Percentiles rank a stretch among this genome's conserved stretches.
Evolutionary conservation across 2,797 vertebrate genomes (phyloP).

Genomic region (Sebastes flavidus): DNA sequence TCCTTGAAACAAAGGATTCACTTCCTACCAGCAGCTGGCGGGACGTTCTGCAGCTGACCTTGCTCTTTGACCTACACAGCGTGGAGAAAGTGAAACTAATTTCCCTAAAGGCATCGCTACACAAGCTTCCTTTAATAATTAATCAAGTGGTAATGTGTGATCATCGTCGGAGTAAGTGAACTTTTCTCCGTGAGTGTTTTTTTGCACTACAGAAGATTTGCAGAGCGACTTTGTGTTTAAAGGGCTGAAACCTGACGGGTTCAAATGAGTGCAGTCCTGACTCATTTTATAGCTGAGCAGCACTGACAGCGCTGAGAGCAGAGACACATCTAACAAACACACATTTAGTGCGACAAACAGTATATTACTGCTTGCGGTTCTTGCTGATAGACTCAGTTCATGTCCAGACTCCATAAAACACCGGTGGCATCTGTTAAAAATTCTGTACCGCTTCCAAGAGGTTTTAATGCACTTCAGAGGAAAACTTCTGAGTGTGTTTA

Average conservation of each 20-base stretch:
- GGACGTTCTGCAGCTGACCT: constrained; percentile 2
- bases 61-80: constrained; percentile 34
- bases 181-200: not conserved
- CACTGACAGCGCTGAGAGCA: constrained; percentile 13
- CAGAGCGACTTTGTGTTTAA: not conserved
- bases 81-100: constrained; percentile 25
- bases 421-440: constrained; percentile 33
- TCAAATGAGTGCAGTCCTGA: constrained; percentile 5
- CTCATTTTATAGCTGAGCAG: constrained; percentile 25
- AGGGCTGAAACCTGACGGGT: not conserved
- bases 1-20: constrained; percentile 46
- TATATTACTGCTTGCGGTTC: constrained; percentile 16
- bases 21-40: constrained; percentile 3
- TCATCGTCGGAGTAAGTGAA: not conserved
- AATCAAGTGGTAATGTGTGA: constrained; percentile 24
- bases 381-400: constrained; percentile 35
- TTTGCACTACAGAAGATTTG: not conserved
- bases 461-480: constrained; percentile 44
- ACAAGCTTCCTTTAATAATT: constrained; percentile 22
- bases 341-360: constrained; percentile 26
- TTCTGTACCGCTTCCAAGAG: constrained; percentile 37
- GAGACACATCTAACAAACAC: constrained; percentile 22
- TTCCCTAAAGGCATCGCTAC: constrained; percentile 10
- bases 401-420: constrained; percentile 52
- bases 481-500: constrained; percentile 28